A percentile compares a stretch with the other conserved stretches of the same genome.
phyloP scores from a whole-genome alignment of 2,113 vertebrate genomes.

The Glaucidium brasilianum region DNA sequence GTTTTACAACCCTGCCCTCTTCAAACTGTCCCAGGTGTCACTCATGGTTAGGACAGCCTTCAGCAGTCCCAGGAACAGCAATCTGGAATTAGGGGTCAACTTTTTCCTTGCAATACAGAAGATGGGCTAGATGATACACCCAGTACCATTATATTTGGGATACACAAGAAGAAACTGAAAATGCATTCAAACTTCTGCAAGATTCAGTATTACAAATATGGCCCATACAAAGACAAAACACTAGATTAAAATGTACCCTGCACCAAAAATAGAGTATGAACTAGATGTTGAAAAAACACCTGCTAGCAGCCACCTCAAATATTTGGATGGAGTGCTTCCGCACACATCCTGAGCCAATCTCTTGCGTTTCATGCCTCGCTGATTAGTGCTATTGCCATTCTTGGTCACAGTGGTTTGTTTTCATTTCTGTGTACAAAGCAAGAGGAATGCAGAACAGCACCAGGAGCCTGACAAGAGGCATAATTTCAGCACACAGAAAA shows the following conservation, averaged over 20 bases:
- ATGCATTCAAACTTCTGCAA: background rate
- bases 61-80: background rate
- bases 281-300: conserved; percentile 26
- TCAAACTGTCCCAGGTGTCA: background rate
- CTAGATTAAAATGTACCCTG: background rate
- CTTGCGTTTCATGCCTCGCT: background rate
- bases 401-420: conserved; percentile 49
- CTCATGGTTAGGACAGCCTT: background rate
- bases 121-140: background rate
- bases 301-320: conserved; percentile 40
- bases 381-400: conserved; percentile 38
- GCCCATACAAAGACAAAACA: background rate
- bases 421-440: conserved; percentile 20
- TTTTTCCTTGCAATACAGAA: background rate
- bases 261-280: conserved; percentile 5
- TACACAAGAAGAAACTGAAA: background rate
- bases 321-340: conserved; percentile 1
- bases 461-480: background rate
- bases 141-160: background rate
- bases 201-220: accelerated
- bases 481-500: background rate
- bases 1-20: background rate
- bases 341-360: background rate
- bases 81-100: background rate
- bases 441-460: conserved; percentile 29